Percentiles rank a stretch among this genome's conserved stretches.
phyloP scores from a whole-genome alignment of 2,113 vertebrate species.

The Panthera leo region DNA sequence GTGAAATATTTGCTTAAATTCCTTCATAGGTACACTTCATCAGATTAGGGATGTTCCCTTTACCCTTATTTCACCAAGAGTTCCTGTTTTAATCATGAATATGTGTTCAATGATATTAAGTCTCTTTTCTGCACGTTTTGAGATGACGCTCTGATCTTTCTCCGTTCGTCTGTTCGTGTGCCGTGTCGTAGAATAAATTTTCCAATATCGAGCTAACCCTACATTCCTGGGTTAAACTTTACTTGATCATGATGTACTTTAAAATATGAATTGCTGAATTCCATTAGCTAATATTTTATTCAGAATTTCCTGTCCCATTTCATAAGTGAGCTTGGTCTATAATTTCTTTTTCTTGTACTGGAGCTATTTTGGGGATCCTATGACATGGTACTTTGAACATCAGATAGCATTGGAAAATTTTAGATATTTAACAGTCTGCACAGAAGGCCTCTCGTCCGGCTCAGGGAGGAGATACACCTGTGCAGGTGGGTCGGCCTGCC shows the following conservation, averaged over 20 bases:
- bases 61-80: neutral
- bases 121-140: neutral
- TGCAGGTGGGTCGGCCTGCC: accelerated
- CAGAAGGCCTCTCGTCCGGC: neutral
- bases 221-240: neutral
- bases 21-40: neutral
- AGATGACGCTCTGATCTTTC: neutral
- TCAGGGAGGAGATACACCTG: neutral
- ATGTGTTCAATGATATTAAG: neutral
- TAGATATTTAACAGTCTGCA: neutral
- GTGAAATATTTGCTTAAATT: neutral
- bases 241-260: neutral
- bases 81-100: neutral
- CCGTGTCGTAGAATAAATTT: neutral
- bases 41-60: neutral
- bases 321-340: neutral
- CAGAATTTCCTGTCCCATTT: slow-evolving; percentile 9
- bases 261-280: neutral
- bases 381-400: neutral
- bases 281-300: neutral
- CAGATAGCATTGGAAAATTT: neutral
- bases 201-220: neutral
- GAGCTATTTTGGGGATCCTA: neutral
- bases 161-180: neutral
- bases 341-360: neutral